Conservation (phyloP, 2,113 vertebrate genomes). For the Puffinus mauretanicus region DNA sequence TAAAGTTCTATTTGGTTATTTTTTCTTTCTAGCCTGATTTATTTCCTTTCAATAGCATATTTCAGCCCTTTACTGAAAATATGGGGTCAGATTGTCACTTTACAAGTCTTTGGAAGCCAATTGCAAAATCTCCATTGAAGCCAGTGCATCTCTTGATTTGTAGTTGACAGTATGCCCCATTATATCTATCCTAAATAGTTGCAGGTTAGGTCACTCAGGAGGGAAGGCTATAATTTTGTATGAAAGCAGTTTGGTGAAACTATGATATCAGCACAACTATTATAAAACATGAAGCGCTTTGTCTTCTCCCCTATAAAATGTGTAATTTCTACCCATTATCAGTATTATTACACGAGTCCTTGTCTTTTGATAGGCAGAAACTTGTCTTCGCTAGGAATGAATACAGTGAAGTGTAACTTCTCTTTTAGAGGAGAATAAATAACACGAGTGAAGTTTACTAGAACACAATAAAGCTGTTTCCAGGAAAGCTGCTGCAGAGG, state of each 20-base stretch:
- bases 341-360: slow-evolving; percentile 32
- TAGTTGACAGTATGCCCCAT: neutral
- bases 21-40: neutral
- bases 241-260: slow-evolving; percentile 58
- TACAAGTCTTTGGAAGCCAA: neutral
- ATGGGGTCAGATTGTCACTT: neutral
- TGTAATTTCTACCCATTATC: slow-evolving; percentile 63
- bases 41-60: neutral
- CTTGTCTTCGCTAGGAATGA: slow-evolving; percentile 29
- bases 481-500: slow-evolving; percentile 51
- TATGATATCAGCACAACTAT: slow-evolving; percentile 44
- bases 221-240: slow-evolving; percentile 55
- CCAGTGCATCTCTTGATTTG: neutral
- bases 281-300: slow-evolving; percentile 48
- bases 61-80: neutral
- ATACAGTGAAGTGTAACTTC: slow-evolving; percentile 36
- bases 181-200: slow-evolving; percentile 26
- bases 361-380: slow-evolving; percentile 51
- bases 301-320: slow-evolving; percentile 54
- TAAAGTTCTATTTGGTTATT: neutral
- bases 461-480: slow-evolving; percentile 55
- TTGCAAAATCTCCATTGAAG: neutral
- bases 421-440: slow-evolving; percentile 63
- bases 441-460: slow-evolving; percentile 54
- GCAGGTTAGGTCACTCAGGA: slow-evolving; percentile 40